Evolutionary conservation across 2,888 invertebrate genomes (phyloP).

Genomic region (Scaptomyza reducta): DNA sequence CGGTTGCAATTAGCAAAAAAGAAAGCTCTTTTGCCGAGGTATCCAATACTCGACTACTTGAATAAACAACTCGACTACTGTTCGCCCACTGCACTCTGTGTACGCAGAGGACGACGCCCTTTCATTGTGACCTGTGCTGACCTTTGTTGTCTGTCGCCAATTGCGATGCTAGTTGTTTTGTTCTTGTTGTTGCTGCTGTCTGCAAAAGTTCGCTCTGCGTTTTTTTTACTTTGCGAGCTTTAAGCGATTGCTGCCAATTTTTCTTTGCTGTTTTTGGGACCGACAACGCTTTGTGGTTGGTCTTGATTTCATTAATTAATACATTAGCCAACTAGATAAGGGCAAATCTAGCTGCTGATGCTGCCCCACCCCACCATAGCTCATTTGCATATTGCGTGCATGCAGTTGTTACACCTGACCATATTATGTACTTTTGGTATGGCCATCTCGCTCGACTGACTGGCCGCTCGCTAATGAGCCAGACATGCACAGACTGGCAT

Average conservation of each 20-base stretch:
- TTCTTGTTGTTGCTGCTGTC: slow-evolving; percentile 55
- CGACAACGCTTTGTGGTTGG: slow-evolving; percentile 39
- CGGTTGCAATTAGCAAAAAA: slow-evolving; percentile 41
- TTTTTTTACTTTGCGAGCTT: slow-evolving; percentile 46
- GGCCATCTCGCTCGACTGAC: slow-evolving; percentile 38
- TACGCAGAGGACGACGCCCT: slow-evolving; percentile 84
- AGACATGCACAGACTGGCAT: slow-evolving; percentile 37
- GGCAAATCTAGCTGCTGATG: slow-evolving; percentile 25
- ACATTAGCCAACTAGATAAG: slow-evolving; percentile 56
- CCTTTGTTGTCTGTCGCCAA: slow-evolving; percentile 83
- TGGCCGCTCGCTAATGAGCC: slow-evolving; percentile 50
- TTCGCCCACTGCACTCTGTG: slow-evolving; percentile 30
- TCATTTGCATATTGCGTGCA: slow-evolving; percentile 72
- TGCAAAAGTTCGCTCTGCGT: slow-evolving; percentile 42
- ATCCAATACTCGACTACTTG: slow-evolving; percentile 45
- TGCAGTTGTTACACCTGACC: slow-evolving; percentile 71
- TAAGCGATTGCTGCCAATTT: slow-evolving; percentile 36
- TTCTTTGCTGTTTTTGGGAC: slow-evolving; percentile 14
- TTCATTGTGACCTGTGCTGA: slow-evolving; percentile 85
- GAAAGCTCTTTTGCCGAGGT: slow-evolving; percentile 43
- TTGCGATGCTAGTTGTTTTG: slow-evolving; percentile 41
- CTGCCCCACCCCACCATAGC: not conserved
- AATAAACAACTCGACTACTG: slow-evolving; percentile 3
- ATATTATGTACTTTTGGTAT: slow-evolving; percentile 34
- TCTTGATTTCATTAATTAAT: slow-evolving; percentile 63